These are phyloP conservation scores for Tiaroga cobitis DNA, from an alignment of 2,797 vertebrate species.

Conservation along the genomic window DNA sequence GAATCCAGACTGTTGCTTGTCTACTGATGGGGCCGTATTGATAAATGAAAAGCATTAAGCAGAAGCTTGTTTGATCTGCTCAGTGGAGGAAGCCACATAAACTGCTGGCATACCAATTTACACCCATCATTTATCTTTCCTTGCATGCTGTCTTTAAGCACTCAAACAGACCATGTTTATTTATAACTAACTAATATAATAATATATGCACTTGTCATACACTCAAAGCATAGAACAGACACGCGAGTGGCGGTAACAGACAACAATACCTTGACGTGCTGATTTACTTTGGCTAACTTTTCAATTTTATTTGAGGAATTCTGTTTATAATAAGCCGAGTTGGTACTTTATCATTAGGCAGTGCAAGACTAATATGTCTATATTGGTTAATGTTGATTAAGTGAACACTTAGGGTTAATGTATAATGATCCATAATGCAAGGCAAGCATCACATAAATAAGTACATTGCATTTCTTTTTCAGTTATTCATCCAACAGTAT, in stretches of 20 bases:
- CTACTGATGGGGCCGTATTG: constrained; percentile 41
- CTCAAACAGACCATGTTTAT: constrained; percentile 6
- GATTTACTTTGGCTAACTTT: background rate
- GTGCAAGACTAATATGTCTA: background rate
- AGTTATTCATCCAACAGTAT: background rate
- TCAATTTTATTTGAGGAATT: background rate
- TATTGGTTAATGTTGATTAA: background rate
- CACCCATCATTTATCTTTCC: constrained; percentile 30
- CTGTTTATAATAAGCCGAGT: background rate
- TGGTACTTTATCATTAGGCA: background rate
- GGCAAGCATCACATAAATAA: background rate
- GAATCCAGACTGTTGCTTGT: constrained; percentile 2
- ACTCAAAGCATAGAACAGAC: background rate
- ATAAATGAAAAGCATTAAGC: constrained; percentile 52
- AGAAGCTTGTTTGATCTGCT: constrained; percentile 53
- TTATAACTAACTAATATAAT: background rate
- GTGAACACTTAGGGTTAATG: background rate
- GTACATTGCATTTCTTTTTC: background rate
- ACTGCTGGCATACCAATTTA: constrained; percentile 38
- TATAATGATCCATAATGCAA: background rate
- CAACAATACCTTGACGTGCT: background rate
- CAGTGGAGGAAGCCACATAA: constrained; percentile 32
- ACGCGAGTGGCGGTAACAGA: background rate
- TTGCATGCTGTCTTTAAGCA: background rate
- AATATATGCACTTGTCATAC: background rate